Percentiles rank a stretch among this genome's conserved stretches.
These are phyloP conservation scores for Axea sp. DNA, from an alignment of 2,888 invertebrate species.

Conservation along the genomic window DNA sequence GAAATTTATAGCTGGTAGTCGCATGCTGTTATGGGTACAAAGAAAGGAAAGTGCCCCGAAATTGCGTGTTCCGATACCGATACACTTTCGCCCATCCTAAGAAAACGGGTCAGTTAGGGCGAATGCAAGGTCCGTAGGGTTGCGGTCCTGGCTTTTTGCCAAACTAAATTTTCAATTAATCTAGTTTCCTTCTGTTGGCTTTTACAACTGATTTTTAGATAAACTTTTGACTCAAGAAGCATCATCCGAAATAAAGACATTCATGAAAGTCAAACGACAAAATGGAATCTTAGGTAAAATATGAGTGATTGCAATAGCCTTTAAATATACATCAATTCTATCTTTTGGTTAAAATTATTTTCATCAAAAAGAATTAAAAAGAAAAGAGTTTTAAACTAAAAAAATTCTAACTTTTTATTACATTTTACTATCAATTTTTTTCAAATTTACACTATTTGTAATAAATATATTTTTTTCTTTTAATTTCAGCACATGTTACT, in stretches of 20 bases:
- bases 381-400: too few species aligned
- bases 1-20: constrained; percentile 72
- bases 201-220: constrained; percentile 32
- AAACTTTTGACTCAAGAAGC: constrained; percentile 19
- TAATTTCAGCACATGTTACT: too few species aligned
- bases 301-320: too few species aligned
- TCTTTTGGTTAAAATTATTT: too few species aligned
- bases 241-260: constrained; percentile 2
- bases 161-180: constrained; percentile 58
- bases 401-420: too few species aligned
- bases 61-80: constrained; percentile 67
- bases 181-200: constrained; percentile 20
- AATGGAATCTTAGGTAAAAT: background rate
- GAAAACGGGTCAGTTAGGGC: constrained; percentile 60
- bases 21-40: constrained; percentile 64
- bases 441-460: too few species aligned
- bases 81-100: constrained; percentile 64
- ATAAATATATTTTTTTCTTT: too few species aligned
- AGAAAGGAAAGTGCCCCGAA: constrained; percentile 68
- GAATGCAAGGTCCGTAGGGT: constrained; percentile 64
- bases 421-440: too few species aligned
- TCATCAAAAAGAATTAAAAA: too few species aligned
- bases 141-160: constrained; percentile 68
- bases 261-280: constrained; percentile 13
- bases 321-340: too few species aligned